These are phyloP conservation scores for Syrphus vitripennis DNA, from an alignment of 2,888 invertebrate species.

Conservation along the genomic window DNA sequence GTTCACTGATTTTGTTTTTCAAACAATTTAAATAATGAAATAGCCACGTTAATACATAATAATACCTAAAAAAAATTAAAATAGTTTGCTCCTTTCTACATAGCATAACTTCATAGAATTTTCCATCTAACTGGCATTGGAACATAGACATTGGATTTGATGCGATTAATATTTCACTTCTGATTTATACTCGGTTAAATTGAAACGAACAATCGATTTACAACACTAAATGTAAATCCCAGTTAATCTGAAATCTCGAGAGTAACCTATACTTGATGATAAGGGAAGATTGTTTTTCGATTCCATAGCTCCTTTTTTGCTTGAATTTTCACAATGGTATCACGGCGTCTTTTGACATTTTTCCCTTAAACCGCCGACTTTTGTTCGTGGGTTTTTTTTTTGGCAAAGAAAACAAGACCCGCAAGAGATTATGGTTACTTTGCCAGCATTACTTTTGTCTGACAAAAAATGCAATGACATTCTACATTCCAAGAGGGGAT, in stretches of 20 bases:
- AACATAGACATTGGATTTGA: background rate
- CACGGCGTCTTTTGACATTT: background rate
- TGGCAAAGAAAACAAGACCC: background rate
- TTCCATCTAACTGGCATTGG: background rate
- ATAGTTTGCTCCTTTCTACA: no score
- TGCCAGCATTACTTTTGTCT: constrained; percentile 7
- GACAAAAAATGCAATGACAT: background rate
- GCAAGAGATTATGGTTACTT: constrained; percentile 5
- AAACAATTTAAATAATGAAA: no score
- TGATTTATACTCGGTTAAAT: background rate
- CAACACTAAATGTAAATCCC: constrained; percentile 8
- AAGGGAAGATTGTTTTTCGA: background rate
- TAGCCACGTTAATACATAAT: no score
- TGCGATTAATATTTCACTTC: background rate
- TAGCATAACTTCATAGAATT: no score
- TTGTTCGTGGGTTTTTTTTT: background rate
- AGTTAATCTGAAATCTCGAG: background rate
- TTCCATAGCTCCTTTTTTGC: background rate
- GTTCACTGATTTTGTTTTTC: no score
- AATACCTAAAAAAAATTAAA: no score
- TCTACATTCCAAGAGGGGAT: background rate
- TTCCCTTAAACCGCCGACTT: background rate
- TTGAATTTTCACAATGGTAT: background rate
- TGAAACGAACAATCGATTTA: constrained; percentile 11
- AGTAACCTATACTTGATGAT: background rate